Evolutionary conservation across 2,797 vertebrate genomes (phyloP).

Genomic region (Sciurus carolinensis): DNA sequence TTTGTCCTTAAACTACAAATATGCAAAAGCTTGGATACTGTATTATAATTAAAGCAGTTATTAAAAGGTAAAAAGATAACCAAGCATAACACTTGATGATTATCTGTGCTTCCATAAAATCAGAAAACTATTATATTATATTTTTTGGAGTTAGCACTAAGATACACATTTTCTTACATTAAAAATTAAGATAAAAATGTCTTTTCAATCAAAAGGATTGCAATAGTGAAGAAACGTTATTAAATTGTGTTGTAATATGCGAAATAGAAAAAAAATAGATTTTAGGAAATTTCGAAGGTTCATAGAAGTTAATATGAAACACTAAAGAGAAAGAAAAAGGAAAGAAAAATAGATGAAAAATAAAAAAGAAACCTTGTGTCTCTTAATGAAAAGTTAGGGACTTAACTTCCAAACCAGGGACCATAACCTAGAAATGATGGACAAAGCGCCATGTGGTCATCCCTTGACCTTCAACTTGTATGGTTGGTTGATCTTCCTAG

Average conservation of each 20-base stretch:
- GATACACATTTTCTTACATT: background rate
- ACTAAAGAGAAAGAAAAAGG: background rate
- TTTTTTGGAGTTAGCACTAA: background rate
- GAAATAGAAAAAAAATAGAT: conserved; percentile 27
- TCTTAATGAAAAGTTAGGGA: background rate
- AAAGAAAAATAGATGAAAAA: background rate
- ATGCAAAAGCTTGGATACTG: background rate
- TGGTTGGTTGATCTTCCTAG: background rate
- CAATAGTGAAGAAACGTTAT: background rate
- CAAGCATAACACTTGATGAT: background rate
- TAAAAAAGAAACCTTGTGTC: background rate
- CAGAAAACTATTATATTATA: background rate
- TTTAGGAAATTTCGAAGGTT: background rate
- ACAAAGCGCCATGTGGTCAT: background rate
- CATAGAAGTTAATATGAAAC: background rate
- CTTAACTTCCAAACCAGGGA: background rate
- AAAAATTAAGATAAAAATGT: background rate
- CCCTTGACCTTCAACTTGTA: background rate
- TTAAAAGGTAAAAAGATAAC: conserved; percentile 36
- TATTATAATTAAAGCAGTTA: background rate
- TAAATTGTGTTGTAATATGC: background rate
- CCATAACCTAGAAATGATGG: background rate
- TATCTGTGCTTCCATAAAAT: background rate
- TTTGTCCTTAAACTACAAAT: background rate
- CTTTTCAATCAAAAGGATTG: background rate